phyloP scores from a whole-genome alignment of 2,888 invertebrate genomes.

The Drosophila neonasuta region DNA sequence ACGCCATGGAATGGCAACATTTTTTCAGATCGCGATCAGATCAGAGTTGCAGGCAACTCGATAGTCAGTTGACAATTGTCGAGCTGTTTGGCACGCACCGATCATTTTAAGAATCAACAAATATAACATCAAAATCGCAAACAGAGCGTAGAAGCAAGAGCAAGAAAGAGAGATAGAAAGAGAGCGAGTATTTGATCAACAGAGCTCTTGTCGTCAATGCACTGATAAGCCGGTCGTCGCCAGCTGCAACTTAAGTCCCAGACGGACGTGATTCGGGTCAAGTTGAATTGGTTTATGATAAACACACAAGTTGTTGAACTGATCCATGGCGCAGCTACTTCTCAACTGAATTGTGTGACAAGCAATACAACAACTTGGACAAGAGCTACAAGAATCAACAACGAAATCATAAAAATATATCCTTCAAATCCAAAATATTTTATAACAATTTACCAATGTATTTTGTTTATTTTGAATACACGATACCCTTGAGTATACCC shows the following conservation, averaged over 20 bases:
- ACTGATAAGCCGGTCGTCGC: slow-evolving; percentile 48
- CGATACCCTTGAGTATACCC: no score
- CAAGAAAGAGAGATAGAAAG: slow-evolving; percentile 12
- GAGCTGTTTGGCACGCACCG: slow-evolving; percentile 8
- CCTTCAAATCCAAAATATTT: no score
- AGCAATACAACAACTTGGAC: not conserved
- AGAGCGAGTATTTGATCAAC: slow-evolving; percentile 21
- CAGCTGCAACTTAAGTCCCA: slow-evolving; percentile 18
- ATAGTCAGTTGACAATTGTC: slow-evolving; percentile 25
- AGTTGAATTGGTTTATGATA: slow-evolving; percentile 57
- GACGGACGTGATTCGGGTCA: slow-evolving; percentile 55
- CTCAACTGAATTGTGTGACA: not conserved
- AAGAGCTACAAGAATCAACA: not conserved
- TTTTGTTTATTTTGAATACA: no score
- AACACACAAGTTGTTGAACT: slow-evolving; percentile 33
- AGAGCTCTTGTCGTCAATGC: slow-evolving; percentile 2
- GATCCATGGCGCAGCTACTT: slow-evolving; percentile 5
- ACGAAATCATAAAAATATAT: no score
- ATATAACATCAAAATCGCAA: not conserved
- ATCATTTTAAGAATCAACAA: slow-evolving; percentile 43
- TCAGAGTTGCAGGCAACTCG: slow-evolving; percentile 2
- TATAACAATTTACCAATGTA: no score
- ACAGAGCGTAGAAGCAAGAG: not conserved
- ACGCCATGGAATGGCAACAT: slow-evolving; percentile 80
- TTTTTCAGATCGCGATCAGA: not conserved